Evolutionary conservation across 2,113 vertebrate species (phyloP), one percentile per base, ranked within the genome.

Genomic region (Mobula birostris): DNA sequence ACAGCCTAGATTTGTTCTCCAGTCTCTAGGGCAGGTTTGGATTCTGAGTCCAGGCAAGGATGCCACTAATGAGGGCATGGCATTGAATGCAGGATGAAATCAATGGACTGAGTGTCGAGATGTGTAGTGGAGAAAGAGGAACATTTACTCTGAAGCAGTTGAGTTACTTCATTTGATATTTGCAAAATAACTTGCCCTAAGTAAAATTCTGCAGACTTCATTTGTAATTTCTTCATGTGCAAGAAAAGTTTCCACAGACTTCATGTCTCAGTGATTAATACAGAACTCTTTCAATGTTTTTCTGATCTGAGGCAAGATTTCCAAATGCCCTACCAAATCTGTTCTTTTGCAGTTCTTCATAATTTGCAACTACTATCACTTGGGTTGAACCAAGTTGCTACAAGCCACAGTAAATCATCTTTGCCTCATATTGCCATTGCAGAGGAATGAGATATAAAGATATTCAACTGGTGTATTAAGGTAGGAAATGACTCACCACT

Each of bases 401-500:
- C 17, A 24, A 21, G 66, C 32, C 61, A 91, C 48, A n/a, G 63
- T 14, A 70, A 70, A 70, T 91, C 19, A 36, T 17, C n/a, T 11
- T 24, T 14, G 40, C 6, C 70, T 93, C 68, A 48, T 24, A 24
- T 74, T 24, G 8, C 19, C 21, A 7, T 1, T 74, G 21, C 70
- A 27, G 21, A 12, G 91, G 40, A 56, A 6, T 93, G 24, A 29
- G 24, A 70, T 56, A 27, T 76, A 14, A 56, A 56, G 91, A 74
- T 32, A 32, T 90, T 66, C 21, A 76, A 24, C n/a, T 74, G 27
- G 21, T 93, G 21, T 74, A 74, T 93, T 40, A 63, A 82, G 70
- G 36, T 14, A 93, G 24, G 91, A 74, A 48, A 12, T 93, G 70
- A 93, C 91, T 93, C 48, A 93, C 91, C 91, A 74, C 21, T 56